Conservation (phyloP, 1,140 invertebrate genomes). For the Macrotrachela quadricornifera region DNA sequence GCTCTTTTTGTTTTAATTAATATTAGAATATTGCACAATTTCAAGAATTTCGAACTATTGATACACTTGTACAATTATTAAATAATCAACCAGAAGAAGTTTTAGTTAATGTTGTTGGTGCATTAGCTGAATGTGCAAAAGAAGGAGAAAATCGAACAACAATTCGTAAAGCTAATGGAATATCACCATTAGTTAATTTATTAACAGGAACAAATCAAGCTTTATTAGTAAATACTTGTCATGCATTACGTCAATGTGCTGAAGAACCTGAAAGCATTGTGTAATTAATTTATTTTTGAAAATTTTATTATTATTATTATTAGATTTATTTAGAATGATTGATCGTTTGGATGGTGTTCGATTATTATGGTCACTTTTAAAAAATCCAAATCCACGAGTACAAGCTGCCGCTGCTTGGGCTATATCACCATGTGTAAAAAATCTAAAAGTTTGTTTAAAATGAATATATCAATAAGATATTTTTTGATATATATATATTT, state of each 20-base stretch:
- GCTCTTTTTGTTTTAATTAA: too few relatives aligned
- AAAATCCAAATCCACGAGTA: background rate
- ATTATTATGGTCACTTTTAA: conserved; percentile 53
- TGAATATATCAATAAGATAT: background rate
- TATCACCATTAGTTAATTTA: conserved; percentile 45
- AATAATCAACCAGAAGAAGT: conserved; percentile 52
- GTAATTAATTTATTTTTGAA: conserved; percentile 14
- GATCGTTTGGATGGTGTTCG: conserved; percentile 68
- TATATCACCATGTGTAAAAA: conserved; percentile 65
- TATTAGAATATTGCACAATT: conserved; percentile 49
- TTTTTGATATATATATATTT: background rate
- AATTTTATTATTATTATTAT: conserved; percentile 3
- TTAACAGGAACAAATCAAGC: conserved; percentile 53
- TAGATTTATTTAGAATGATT: conserved; percentile 34
- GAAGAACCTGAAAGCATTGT: conserved; percentile 29
- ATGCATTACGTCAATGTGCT: conserved; percentile 46
- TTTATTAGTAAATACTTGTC: conserved; percentile 59
- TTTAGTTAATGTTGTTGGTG: conserved; percentile 66
- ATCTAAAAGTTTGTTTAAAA: conserved; percentile 40
- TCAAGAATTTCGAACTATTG: conserved; percentile 45
- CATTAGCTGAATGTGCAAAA: conserved; percentile 64
- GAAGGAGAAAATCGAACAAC: conserved; percentile 25
- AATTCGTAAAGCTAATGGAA: conserved; percentile 42
- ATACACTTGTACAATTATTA: conserved; percentile 49
- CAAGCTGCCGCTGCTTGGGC: conserved; percentile 54